phyloP scores from a whole-genome alignment of 2,888 invertebrate species.

The Drosophila helvetica region DNA sequence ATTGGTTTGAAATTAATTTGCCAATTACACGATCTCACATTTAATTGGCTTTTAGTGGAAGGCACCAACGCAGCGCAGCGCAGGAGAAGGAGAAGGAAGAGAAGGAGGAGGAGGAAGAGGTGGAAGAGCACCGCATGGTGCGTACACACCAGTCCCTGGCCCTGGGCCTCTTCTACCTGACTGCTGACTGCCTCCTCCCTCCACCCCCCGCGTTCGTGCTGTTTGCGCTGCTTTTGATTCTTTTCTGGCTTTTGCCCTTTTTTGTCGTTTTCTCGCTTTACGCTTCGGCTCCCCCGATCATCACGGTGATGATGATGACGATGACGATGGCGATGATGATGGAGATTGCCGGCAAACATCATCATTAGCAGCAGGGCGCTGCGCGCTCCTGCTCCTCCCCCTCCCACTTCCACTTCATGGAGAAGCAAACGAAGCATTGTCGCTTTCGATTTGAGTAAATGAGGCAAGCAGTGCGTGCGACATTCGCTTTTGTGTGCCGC shows the following conservation, averaged over 20 bases:
- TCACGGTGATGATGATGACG: slow-evolving; percentile 16
- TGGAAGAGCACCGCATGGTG: slow-evolving; percentile 12
- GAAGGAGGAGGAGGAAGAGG: neutral
- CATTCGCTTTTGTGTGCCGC: slow-evolving; percentile 77
- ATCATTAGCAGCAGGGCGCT: slow-evolving; percentile 51
- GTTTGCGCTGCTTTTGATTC: slow-evolving; percentile 43
- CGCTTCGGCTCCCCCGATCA: slow-evolving; percentile 5
- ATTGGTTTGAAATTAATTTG: slow-evolving; percentile 83
- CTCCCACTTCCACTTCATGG: slow-evolving; percentile 9
- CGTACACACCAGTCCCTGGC: slow-evolving; percentile 14
- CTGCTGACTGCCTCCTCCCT: slow-evolving; percentile 7
- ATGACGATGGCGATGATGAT: slow-evolving; percentile 27
- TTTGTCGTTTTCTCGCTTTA: slow-evolving; percentile 49
- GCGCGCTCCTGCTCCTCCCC: slow-evolving; percentile 5
- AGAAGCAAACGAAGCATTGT: slow-evolving; percentile 52
- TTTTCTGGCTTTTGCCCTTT: slow-evolving; percentile 63
- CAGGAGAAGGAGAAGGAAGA: slow-evolving; percentile 13
- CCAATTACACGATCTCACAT: slow-evolving; percentile 83
- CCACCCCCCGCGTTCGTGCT: slow-evolving; percentile 28
- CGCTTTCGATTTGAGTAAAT: slow-evolving; percentile 77
- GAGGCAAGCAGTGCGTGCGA: slow-evolving; percentile 77
- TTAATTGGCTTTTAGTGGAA: slow-evolving; percentile 81
- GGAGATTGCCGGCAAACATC: slow-evolving; percentile 50
- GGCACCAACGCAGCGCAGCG: slow-evolving; percentile 13
- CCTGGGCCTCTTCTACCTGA: slow-evolving; percentile 23